Evolutionary conservation across 2,113 vertebrate species (phyloP).

Genomic region (Climacteris rufus): DNA sequence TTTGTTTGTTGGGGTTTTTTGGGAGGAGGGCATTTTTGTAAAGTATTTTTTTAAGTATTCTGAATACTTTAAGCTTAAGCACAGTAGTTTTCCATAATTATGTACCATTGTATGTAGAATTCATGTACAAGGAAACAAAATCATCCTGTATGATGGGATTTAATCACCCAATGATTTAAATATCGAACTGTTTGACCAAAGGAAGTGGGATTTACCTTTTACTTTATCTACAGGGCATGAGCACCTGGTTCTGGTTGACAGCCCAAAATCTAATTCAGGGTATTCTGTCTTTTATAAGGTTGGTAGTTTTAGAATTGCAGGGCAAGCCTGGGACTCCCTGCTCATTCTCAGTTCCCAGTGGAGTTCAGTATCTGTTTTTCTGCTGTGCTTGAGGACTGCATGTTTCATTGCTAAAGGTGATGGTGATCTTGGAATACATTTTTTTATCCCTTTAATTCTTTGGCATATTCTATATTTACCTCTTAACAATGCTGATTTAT

Average conservation of each 20-base stretch:
- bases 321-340: background rate
- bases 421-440: background rate
- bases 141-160: background rate
- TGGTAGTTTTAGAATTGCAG: background rate
- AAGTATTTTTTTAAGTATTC: background rate
- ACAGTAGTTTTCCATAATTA: background rate
- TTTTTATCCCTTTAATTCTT: background rate
- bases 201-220: background rate
- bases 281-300: background rate
- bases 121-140: background rate
- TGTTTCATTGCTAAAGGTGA: background rate
- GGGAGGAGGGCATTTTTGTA: background rate
- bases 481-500: background rate
- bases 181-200: background rate
- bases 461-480: background rate
- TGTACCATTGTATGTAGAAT: background rate
- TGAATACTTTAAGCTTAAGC: background rate
- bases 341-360: background rate
- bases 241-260: background rate
- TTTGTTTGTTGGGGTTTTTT: background rate
- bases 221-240: background rate
- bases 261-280: background rate
- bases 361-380: background rate
- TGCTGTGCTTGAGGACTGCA: background rate
- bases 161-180: background rate